Evolutionary conservation across 2,888 invertebrate genomes (phyloP).

Genomic region (Andricus quercusramuli): DNA sequence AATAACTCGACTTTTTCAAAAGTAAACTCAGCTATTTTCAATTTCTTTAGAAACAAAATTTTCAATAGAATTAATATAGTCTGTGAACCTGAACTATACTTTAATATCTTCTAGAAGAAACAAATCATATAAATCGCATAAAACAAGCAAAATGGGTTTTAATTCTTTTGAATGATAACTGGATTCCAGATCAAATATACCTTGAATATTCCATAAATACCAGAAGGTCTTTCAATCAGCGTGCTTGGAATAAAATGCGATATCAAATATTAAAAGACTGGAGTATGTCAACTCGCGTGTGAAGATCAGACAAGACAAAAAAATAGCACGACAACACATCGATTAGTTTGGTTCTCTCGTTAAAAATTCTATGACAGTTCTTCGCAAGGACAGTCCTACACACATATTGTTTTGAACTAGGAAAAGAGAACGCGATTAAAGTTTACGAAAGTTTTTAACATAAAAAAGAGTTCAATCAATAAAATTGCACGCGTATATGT

Average conservation of each 20-base stretch:
- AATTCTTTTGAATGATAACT: not conserved
- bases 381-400: no score
- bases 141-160: no score
- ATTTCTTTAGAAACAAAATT: no score
- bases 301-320: not conserved
- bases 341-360: not conserved
- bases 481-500: not conserved
- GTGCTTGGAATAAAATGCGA: not conserved
- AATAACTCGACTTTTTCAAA: no score
- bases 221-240: not conserved
- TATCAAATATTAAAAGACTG: not conserved
- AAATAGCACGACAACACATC: not conserved
- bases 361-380: no score
- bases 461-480: not conserved
- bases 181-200: not conserved
- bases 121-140: no score
- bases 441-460: conserved; percentile 2
- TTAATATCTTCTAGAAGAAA: no score
- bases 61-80: no score
- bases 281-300: not conserved
- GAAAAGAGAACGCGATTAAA: conserved; percentile 6
- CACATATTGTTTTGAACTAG: conserved; percentile 22
- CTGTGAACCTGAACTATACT: no score
- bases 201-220: not conserved
- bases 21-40: no score